A percentile compares a stretch with the other conserved stretches of the same genome.
phyloP scores from a whole-genome alignment of 2,888 invertebrate species.

The Andrena hattorfiana region DNA sequence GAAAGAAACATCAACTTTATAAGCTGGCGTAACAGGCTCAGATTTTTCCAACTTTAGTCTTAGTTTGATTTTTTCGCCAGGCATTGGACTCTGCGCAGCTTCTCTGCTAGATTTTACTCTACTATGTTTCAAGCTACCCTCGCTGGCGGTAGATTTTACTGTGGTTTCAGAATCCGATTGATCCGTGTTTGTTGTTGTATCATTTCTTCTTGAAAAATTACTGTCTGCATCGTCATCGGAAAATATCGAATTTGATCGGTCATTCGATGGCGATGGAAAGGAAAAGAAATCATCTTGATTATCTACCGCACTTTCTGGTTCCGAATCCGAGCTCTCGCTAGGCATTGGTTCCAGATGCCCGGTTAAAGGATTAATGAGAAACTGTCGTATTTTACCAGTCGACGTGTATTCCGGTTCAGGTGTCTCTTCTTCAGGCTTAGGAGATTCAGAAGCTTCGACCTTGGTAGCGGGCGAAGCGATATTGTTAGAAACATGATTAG shows the following conservation, averaged over 20 bases:
- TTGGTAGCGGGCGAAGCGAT: slow-evolving; percentile 58
- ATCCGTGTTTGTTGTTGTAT: slow-evolving; percentile 86
- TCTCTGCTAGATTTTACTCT: slow-evolving; percentile 82
- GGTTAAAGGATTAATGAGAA: slow-evolving; percentile 95
- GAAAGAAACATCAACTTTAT: slow-evolving; percentile 93
- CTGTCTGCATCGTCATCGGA: slow-evolving; percentile 88
- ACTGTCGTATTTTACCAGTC: slow-evolving; percentile 90
- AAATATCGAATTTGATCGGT: slow-evolving; percentile 86
- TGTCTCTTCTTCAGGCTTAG: slow-evolving; percentile 82
- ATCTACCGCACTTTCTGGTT: slow-evolving; percentile 84
- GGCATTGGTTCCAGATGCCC: slow-evolving; percentile 94
- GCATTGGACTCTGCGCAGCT: slow-evolving; percentile 84
- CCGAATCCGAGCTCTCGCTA: slow-evolving; percentile 88
- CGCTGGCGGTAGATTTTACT: slow-evolving; percentile 87
- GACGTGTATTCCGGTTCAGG: slow-evolving; percentile 87
- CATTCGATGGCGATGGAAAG: slow-evolving; percentile 85
- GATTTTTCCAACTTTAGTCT: slow-evolving; percentile 93
- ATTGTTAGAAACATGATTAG: slow-evolving; percentile 70
- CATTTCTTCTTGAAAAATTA: slow-evolving; percentile 86
- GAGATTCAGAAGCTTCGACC: slow-evolving; percentile 68
- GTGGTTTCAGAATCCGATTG: slow-evolving; percentile 87
- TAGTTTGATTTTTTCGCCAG: slow-evolving; percentile 92
- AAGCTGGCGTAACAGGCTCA: slow-evolving; percentile 92
- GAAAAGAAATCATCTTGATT: slow-evolving; percentile 85
- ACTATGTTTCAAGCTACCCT: slow-evolving; percentile 86